Evolutionary conservation across 1,140 invertebrate genomes (phyloP).

Genomic region (Pseudomyrmex pallidus): DNA sequence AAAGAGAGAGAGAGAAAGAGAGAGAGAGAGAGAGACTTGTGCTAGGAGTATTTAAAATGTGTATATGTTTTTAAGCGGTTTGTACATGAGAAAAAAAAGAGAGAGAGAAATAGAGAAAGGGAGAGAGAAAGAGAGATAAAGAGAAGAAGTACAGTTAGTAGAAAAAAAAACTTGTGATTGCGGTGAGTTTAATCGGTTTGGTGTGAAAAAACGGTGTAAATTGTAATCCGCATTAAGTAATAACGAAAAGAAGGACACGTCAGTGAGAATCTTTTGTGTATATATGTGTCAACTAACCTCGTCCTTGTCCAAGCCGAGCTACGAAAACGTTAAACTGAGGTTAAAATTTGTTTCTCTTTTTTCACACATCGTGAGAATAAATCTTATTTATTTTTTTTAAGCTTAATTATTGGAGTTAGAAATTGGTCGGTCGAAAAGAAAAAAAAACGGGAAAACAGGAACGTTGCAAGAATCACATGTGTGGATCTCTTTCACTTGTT

Average conservation of each 20-base stretch:
- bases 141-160: conserved; percentile 47
- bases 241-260: conserved; percentile 61
- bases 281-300: conserved; percentile 88
- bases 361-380: conserved; percentile 59
- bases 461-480: not conserved
- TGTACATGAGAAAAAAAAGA: conserved; percentile 63
- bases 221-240: conserved; percentile 64
- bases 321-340: conserved; percentile 87
- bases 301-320: conserved; percentile 95
- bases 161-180: conserved; percentile 76
- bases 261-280: conserved; percentile 75
- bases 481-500: not conserved
- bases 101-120: conserved; percentile 57
- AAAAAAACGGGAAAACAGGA: not conserved
- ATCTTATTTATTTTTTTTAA: conserved; percentile 41
- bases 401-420: too few species aligned
- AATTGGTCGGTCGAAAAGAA: too few species aligned
- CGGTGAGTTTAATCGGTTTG: conserved; percentile 70
- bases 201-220: conserved; percentile 66
- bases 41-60: conserved; percentile 59
- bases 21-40: conserved; percentile 6
- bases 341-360: conserved; percentile 81
- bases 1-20: not conserved
- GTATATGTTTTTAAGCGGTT: conserved; percentile 71
- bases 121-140: conserved; percentile 49